These are phyloP conservation scores for Pontoporia blainvillei DNA, from an alignment of 2,113 vertebrate genomes.

Conservation along the genomic window DNA sequence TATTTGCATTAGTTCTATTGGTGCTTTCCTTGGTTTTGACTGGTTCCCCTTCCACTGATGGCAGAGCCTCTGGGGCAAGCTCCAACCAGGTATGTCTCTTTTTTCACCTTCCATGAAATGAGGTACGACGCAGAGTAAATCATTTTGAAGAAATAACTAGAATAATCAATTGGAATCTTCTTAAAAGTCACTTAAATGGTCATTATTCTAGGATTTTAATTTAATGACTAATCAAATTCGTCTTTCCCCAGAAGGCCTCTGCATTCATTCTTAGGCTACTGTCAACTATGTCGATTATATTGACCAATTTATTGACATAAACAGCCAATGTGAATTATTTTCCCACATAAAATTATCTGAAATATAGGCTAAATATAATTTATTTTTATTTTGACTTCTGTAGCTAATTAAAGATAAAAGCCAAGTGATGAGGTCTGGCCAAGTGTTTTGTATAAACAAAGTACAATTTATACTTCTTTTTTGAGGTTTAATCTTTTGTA, in stretches of 20 bases:
- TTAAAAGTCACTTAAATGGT: neutral
- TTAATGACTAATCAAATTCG: neutral
- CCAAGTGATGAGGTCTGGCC: neutral
- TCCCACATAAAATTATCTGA: neutral
- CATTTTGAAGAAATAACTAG: neutral
- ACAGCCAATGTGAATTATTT: neutral
- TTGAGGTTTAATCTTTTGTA: slow-evolving; percentile 15
- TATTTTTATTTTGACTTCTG: slow-evolving; percentile 8
- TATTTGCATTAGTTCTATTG: neutral
- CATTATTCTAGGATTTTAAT: neutral
- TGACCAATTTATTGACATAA: neutral
- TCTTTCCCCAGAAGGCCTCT: neutral
- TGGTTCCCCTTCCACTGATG: neutral
- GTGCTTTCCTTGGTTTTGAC: neutral
- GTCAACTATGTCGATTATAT: neutral
- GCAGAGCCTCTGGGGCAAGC: neutral
- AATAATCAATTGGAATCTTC: neutral
- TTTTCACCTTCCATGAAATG: neutral
- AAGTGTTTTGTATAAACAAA: neutral
- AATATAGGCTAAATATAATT: neutral
- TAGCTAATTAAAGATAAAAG: neutral
- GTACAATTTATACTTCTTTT: neutral
- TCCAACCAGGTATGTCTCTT: neutral
- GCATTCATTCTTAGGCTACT: neutral
- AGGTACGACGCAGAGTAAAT: neutral